Evolutionary conservation across 1,140 invertebrate genomes (phyloP), one percentile per base, ranked within the genome.

Genomic region (Hyposmocoma kahamanoa): DNA sequence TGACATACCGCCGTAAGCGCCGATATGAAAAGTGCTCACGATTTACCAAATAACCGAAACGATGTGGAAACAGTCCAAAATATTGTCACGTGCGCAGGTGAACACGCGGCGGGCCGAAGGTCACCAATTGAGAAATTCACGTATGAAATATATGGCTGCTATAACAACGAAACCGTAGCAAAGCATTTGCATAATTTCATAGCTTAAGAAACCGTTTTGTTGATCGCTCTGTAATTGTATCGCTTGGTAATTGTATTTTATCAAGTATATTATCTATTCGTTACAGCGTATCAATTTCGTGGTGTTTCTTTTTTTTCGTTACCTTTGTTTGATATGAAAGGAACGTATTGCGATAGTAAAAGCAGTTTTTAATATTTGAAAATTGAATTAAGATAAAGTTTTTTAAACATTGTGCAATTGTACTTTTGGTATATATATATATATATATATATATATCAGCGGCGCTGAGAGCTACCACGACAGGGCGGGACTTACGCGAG

Each of bases 101-200:
- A 55, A 50, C 46, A 50, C 43, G 5, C 24, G 34, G 24, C 41
- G 42, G 43, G 22, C 21, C 26, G 56, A 65, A 72, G 63, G 63
- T 65, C 15, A 32, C 22, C 19, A 51, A n/a, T 73, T 76, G 47
- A 54, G 67, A 69, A 73, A 73, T 62, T 56, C 48, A 59, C 56
- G 51, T 67, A 50, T 62, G 66, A 71, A 75, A 26, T 11, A 6
- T 11, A 11, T 26, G 11, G 11, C 24, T 26, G 11, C 24, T n/a
- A n/a, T n/a, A n/a, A n/a, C n/a, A n/a, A n/a, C n/a, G n/a, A 26
- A 5, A 26, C 24, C 24, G 59, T 69, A 60, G 51, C 60, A 59
- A n/a, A n/a, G 30, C 45, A 67, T 73, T 72, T 72, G 59, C 65
- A 76, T 74, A 70, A 70, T 64, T 69, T 72, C 58, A 61, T 61